These are phyloP conservation scores for Conus betulinus DNA, from an alignment of 1,140 invertebrate genomes.

Conservation along the genomic window DNA sequence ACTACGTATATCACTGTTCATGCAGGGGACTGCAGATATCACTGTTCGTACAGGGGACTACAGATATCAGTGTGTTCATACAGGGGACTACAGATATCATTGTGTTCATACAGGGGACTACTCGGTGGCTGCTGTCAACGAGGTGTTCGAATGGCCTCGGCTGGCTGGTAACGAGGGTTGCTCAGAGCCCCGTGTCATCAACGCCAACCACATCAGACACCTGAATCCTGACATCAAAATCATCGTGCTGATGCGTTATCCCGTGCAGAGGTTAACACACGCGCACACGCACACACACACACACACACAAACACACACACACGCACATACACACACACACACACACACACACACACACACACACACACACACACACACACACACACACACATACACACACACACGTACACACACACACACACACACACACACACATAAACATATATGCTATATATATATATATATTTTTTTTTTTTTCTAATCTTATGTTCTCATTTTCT, in stretches of 20 bases:
- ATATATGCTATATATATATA: no score
- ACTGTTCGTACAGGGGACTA: no score
- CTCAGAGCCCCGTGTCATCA: no score
- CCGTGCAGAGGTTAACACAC: background rate
- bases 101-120: background rate
- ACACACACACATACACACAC: background rate
- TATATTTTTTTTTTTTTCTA: no score
- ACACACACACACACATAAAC: no score
- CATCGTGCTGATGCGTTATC: background rate
- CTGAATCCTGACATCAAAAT: background rate
- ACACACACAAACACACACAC: background rate
- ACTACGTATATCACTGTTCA: no score
- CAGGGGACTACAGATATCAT: no score
- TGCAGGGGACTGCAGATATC: no score
- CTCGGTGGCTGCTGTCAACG: background rate
- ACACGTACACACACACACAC: no score
- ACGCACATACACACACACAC: background rate
- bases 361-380: background rate
- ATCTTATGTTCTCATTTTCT: no score
- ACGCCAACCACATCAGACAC: background rate
- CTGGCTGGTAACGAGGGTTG: background rate
- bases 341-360: conserved; percentile 10
- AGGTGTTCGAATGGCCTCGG: background rate
- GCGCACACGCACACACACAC: no score
- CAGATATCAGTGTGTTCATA: no score